A percentile compares a stretch with the other conserved stretches of the same genome.
phyloP scores from a whole-genome alignment of 2,888 invertebrate genomes.

The Busseola fusca region DNA sequence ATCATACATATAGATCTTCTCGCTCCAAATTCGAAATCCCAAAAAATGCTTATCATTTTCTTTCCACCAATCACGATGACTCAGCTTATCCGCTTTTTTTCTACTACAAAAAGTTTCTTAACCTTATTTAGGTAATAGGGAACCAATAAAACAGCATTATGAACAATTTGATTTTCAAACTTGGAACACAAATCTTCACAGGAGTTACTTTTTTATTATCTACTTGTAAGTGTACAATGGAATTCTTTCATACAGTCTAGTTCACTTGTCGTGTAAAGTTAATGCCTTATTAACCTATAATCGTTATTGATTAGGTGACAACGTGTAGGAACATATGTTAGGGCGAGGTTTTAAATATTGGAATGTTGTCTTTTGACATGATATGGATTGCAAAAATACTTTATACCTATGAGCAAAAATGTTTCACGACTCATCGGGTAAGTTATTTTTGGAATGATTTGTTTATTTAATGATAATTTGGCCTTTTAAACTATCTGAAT shows the following conservation, averaged over 20 bases:
- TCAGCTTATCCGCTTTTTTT: background rate
- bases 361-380: constrained; percentile 23
- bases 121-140: background rate
- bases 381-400: constrained; percentile 3
- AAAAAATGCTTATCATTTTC: constrained; percentile 15
- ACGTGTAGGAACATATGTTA: constrained; percentile 30
- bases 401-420: constrained; percentile 1
- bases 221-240: background rate
- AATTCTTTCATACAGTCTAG: constrained; percentile 36
- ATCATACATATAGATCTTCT: constrained; percentile 16
- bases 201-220: background rate
- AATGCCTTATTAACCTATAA: constrained; percentile 54
- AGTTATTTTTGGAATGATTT: background rate
- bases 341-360: constrained; percentile 29
- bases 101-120: background rate
- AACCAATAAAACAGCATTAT: background rate
- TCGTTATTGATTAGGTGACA: constrained; percentile 48
- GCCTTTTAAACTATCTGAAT: background rate
- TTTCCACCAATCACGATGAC: constrained; percentile 9
- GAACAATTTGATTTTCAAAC: background rate
- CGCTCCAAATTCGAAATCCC: background rate
- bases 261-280: constrained; percentile 38
- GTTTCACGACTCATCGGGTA: background rate
- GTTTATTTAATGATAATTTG: too few species aligned
- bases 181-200: background rate